Conservation (phyloP, 2,888 invertebrate genomes). For the Heliconius hortense region DNA sequence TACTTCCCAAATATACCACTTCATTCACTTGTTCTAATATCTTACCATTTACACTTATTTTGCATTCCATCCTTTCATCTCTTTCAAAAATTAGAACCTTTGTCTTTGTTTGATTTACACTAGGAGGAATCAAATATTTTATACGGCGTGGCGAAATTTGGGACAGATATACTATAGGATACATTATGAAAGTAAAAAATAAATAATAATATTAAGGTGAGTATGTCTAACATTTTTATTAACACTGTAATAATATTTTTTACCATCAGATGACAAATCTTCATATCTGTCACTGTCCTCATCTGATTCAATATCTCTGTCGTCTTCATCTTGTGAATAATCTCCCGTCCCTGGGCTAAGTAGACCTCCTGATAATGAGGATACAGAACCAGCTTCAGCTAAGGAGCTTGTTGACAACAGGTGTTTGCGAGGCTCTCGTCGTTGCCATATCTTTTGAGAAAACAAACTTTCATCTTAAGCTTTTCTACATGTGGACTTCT, state of each 20-base stretch:
- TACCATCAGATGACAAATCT: slow-evolving; percentile 91
- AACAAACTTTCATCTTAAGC: slow-evolving; percentile 13
- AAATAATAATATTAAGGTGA: background rate
- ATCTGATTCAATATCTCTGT: slow-evolving; percentile 87
- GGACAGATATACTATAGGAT: background rate
- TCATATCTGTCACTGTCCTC: slow-evolving; percentile 94
- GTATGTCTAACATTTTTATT: background rate
- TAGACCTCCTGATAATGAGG: slow-evolving; percentile 91
- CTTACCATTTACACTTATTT: too few species aligned
- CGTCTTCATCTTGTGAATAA: slow-evolving; percentile 92
- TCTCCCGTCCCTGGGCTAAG: slow-evolving; percentile 90
- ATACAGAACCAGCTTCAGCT: slow-evolving; percentile 92
- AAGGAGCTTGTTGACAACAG: slow-evolving; percentile 91
- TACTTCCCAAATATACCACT: too few species aligned
- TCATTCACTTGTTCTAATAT: too few species aligned
- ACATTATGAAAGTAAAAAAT: too few species aligned
- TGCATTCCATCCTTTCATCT: too few species aligned
- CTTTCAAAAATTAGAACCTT: too few species aligned
- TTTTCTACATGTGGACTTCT: background rate
- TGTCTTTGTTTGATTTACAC: background rate
- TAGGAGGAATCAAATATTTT: too few species aligned
- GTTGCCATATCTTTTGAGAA: slow-evolving; percentile 87
- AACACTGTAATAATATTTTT: slow-evolving; percentile 4
- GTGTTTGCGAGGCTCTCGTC: slow-evolving; percentile 93
- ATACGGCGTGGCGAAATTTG: background rate